Conservation (phyloP, 2,113 vertebrate genomes). For the Urocolius indicus region DNA sequence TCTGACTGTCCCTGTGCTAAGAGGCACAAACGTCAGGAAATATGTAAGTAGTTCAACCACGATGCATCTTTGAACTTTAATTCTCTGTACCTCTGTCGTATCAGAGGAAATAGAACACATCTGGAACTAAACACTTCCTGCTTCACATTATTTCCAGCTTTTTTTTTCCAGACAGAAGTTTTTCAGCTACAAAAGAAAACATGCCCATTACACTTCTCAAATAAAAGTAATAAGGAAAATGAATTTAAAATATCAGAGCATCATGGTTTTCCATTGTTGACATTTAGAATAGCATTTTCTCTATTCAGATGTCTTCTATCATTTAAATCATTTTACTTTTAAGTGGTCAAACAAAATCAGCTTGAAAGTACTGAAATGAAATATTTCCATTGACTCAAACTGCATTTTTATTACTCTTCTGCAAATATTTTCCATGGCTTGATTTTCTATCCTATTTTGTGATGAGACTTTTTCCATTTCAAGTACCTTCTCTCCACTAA, state of each 20-base stretch:
- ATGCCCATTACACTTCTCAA: not conserved
- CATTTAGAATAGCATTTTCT: not conserved
- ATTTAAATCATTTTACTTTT: conserved; percentile 7
- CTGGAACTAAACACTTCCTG: conserved; percentile 36
- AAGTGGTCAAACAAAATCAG: not conserved
- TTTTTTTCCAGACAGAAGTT: not conserved
- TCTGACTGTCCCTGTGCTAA: not conserved
- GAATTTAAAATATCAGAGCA: not conserved
- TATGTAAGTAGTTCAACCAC: not conserved
- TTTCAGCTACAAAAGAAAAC: not conserved
- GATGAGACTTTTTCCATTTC: not conserved
- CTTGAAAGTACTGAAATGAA: not conserved
- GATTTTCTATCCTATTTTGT: not conserved
- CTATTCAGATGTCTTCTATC: not conserved
- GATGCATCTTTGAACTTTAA: not conserved
- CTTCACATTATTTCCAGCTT: conserved; percentile 2
- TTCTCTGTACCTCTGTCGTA: conserved; percentile 4
- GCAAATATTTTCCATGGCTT: not conserved
- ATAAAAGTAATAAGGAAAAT: not conserved
- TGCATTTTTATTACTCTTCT: not conserved
- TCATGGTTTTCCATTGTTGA: not conserved
- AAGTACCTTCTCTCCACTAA: not conserved
- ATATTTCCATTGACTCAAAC: not conserved
- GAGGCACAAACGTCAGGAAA: conserved; percentile 9
- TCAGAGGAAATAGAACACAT: not conserved